These are phyloP conservation scores for Pseudonaja textilis DNA, from an alignment of 2,113 vertebrate genomes.

Conservation along the genomic window DNA sequence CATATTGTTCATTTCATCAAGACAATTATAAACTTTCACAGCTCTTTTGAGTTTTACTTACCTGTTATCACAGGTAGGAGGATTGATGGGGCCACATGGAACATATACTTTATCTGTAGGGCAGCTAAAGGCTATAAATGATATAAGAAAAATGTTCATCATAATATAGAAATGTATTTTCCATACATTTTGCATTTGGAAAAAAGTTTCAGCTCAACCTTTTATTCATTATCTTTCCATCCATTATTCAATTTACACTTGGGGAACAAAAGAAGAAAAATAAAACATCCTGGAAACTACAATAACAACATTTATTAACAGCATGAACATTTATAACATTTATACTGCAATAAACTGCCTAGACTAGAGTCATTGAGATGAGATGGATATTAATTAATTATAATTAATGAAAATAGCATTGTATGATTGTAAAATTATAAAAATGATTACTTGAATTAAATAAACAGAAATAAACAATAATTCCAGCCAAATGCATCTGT, in stretches of 20 bases:
- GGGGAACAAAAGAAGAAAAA: background rate
- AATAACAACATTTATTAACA: background rate
- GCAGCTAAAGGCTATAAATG: slow-evolving; percentile 73
- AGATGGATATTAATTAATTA: background rate
- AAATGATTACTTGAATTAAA: background rate
- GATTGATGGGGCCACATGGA: slow-evolving; percentile 74
- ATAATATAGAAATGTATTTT: slow-evolving; percentile 12
- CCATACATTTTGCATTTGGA: background rate
- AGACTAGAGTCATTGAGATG: background rate
- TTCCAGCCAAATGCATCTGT: background rate
- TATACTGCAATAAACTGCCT: background rate
- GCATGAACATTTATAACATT: background rate
- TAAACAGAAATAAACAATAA: background rate
- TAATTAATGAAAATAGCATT: background rate
- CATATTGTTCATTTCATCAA: background rate
- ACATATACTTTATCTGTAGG: slow-evolving; percentile 71
- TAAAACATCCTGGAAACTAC: background rate
- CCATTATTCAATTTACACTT: background rate
- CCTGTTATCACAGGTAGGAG: slow-evolving; percentile 76
- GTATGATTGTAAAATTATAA: background rate
- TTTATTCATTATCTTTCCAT: background rate
- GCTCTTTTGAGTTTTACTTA: slow-evolving; percentile 52
- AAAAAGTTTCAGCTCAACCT: background rate
- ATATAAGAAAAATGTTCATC: background rate
- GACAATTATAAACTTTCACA: background rate